These are phyloP conservation scores for Cairina moschata DNA, from an alignment of 2,113 vertebrate species.

Conservation along the genomic window DNA sequence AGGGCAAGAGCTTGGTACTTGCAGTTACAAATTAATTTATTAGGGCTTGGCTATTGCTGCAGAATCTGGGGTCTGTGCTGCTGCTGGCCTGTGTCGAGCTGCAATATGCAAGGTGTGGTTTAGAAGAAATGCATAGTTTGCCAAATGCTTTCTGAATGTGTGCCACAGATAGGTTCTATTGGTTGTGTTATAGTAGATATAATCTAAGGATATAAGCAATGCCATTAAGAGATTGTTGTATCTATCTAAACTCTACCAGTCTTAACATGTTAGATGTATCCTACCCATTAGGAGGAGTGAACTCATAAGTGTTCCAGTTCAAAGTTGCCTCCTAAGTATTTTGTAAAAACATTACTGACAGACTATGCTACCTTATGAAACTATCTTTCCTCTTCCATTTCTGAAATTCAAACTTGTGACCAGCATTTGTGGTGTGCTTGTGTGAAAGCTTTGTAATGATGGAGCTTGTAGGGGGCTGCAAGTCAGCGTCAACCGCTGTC, in stretches of 20 bases:
- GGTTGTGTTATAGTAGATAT: background rate
- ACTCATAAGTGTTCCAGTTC: background rate
- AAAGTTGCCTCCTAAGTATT: background rate
- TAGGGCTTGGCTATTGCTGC: background rate
- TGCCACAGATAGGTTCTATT: background rate
- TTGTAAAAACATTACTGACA: background rate
- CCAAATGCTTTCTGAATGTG: background rate
- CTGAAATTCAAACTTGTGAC: background rate
- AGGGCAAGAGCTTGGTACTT: background rate
- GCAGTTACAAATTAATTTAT: slow-evolving; percentile 10
- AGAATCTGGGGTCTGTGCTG: background rate
- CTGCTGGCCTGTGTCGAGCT: background rate
- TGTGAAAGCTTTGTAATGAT: background rate
- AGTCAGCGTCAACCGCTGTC: background rate
- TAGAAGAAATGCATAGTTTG: background rate
- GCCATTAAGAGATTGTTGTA: background rate
- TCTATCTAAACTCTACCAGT: background rate
- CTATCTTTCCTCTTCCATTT: background rate
- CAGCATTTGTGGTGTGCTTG: background rate
- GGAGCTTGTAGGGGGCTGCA: background rate
- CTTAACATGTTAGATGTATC: background rate
- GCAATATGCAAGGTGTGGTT: background rate
- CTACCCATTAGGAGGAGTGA: background rate
- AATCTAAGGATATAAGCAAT: background rate
- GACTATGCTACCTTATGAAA: background rate